Base-by-base conservation (phyloP, 1,140 invertebrate genomes). In the Globodera rostochiensis region DNA sequence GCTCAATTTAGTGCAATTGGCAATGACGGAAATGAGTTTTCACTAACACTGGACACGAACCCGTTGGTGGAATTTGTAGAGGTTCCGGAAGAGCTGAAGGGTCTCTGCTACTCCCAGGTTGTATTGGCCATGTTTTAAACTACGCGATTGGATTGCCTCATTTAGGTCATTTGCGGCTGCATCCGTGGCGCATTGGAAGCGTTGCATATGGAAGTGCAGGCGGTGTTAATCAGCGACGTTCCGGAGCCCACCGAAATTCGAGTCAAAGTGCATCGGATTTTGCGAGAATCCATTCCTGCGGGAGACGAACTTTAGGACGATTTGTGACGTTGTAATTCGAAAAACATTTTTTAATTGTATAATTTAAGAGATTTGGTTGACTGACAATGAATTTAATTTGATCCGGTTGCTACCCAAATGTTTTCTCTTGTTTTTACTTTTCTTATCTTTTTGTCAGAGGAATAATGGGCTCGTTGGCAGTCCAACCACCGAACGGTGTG, bases 11-110 rank as follows among this genome's bases (percentile, higher is more conserved):
- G 74, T 36, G 47, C 69, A 25, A 71, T 84, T 71, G 64, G 81
- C 64, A 60, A 49, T 67, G 57, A 64, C 15, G 95, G 94, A 6
- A 96, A 99, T 91, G 97, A 99, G 91, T 99, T 98, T 92, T 98
- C 96, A 0, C 91, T 99, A 4, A 93, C 95, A 1, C 94, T 98
- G 90, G 97, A 99, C 83, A 93, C 94, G 53, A 99, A 98, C 92
- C 97, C 97, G 0, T 90, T 99, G 19, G 96, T 95, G n/a, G 97
- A 99, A 90, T 98, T 98, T 93, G 96, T 98, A 6, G 97, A 99
- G 91, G 92, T 99, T 84, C 97, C 97, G 6, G 96, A 97, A 89
- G 92, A 95, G 73, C 94, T 92, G 64, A 93, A 93, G 86, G 78
- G 84, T 25, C 92, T 99, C 0, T 95, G 96, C 88, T 99, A 98